A percentile compares a stretch with the other conserved stretches of the same genome.
Evolutionary conservation across 2,797 vertebrate species (phyloP).

Genomic region (Notamacropus eugenii): DNA sequence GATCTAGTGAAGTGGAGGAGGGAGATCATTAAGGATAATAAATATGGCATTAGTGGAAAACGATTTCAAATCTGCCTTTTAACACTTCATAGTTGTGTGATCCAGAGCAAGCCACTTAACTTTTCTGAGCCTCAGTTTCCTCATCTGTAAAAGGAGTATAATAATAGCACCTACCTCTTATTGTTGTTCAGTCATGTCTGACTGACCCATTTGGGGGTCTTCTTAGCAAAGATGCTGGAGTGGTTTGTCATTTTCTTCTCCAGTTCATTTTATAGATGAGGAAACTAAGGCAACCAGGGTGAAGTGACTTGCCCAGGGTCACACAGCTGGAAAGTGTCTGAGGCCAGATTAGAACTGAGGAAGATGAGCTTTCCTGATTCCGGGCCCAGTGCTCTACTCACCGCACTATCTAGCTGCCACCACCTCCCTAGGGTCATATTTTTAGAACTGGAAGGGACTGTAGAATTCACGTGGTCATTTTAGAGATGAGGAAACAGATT

Average conservation of each 20-base stretch:
- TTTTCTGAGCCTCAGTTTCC: not conserved
- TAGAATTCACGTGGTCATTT: not conserved
- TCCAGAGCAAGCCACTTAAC: not conserved
- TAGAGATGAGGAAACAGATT: not conserved
- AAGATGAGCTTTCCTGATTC: no score
- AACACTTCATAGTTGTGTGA: not conserved
- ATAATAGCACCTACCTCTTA: not conserved
- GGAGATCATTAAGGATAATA: not conserved
- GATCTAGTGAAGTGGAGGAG: not conserved
- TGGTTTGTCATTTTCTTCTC: not conserved
- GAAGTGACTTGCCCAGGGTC: no score
- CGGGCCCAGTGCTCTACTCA: no score
- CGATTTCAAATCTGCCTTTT: not conserved
- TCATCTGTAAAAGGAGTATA: not conserved
- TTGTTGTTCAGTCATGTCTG: not conserved
- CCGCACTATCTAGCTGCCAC: no score
- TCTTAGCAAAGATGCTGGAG: not conserved
- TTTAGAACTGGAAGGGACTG: not conserved
- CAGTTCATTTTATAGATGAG: not conserved
- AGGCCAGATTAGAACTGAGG: no score
- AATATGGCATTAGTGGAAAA: not conserved
- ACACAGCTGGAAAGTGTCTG: no score
- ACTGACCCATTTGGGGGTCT: not conserved
- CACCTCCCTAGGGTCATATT: not conserved
- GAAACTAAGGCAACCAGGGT: not conserved